Evolutionary conservation across 1,140 invertebrate genomes (phyloP).

Genomic region (Caenorhabditis tropicalis): DNA sequence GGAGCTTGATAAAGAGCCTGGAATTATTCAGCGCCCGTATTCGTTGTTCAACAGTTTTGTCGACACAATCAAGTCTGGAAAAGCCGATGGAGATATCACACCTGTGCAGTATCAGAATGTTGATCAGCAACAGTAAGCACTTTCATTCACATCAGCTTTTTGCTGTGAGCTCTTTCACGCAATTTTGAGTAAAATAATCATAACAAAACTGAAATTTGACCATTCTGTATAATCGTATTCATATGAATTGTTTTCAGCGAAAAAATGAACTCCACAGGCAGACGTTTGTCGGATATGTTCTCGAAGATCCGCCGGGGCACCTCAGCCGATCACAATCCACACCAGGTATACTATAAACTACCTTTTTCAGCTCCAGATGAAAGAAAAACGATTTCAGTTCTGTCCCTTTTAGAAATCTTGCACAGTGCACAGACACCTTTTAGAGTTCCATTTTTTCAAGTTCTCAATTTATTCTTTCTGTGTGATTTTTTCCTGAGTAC

Average conservation of each 20-base stretch:
- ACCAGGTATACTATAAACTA: conserved; percentile 37
- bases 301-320: conserved; percentile 57
- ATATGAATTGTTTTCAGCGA: no score
- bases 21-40: conserved; percentile 66
- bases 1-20: background rate
- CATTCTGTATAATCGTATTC: no score
- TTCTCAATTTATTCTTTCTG: conserved; percentile 21
- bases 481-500: conserved; percentile 20
- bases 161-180: background rate
- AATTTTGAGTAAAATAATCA: no score
- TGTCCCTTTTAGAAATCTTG: conserved; percentile 30
- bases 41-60: conserved; percentile 69
- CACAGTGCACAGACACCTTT: conserved; percentile 43
- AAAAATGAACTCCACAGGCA: conserved; percentile 47
- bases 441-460: conserved; percentile 35
- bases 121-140: conserved; percentile 34
- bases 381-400: background rate
- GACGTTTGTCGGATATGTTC: conserved; percentile 63
- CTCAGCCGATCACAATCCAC: conserved; percentile 54
- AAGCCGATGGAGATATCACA: conserved; percentile 53
- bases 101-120: conserved; percentile 26
- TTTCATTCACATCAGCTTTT: background rate
- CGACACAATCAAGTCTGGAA: conserved; percentile 66
- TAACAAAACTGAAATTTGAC: no score
- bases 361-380: background rate